phyloP scores from a whole-genome alignment of 2,888 invertebrate species.

The Lasioglossum leucozonium region DNA sequence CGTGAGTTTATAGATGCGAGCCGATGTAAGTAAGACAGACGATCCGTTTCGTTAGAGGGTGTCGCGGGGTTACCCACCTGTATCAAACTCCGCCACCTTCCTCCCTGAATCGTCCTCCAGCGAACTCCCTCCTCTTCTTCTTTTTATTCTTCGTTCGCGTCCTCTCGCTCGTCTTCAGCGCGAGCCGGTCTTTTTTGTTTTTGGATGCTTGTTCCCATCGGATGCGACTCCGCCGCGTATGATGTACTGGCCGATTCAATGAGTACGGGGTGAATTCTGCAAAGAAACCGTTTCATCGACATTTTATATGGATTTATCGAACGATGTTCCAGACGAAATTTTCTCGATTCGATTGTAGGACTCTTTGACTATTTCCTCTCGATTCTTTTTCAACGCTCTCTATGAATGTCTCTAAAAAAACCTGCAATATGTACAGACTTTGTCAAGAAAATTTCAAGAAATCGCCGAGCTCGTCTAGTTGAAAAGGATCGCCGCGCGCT shows the following conservation, averaged over 20 bases:
- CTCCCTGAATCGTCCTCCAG: conserved; percentile 31
- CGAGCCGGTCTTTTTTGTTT: conserved; percentile 44
- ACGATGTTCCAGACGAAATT: background rate
- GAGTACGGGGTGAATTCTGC: background rate
- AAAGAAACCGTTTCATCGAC: too few relatives aligned
- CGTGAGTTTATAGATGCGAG: conserved; percentile 72
- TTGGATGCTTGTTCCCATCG: conserved; percentile 45
- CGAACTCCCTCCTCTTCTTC: background rate
- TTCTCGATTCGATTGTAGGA: background rate
- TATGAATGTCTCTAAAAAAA: background rate
- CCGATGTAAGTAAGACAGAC: conserved; percentile 79
- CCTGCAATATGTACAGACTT: background rate
- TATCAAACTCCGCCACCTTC: conserved; percentile 69
- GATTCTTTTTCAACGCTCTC: background rate
- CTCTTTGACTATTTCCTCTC: background rate
- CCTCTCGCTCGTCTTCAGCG: conserved; percentile 34
- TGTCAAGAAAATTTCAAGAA: background rate
- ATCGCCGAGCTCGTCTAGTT: too few relatives aligned
- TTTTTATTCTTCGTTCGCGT: conserved; percentile 41
- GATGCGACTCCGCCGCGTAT: conserved; percentile 14
- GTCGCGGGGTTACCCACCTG: conserved; percentile 78
- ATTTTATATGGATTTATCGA: background rate
- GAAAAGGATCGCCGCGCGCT: background rate
- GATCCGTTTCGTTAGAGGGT: conserved; percentile 78
- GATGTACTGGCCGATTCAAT: conserved; percentile 23